Conservation (phyloP, 2,113 vertebrate species). For the Thunnus maccoyii region DNA sequence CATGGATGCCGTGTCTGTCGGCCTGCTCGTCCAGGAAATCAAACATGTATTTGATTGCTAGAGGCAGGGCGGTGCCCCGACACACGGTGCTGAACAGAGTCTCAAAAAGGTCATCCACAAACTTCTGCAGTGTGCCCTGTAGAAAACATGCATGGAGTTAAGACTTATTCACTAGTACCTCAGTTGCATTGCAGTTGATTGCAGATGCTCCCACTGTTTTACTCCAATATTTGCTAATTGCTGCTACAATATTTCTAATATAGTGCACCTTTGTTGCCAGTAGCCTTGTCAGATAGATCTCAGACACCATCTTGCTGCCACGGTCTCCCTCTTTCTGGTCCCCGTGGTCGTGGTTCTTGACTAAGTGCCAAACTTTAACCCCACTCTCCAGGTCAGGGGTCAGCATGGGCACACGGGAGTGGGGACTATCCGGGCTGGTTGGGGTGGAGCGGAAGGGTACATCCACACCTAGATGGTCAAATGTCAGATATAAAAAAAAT, state of each 20-base stretch:
- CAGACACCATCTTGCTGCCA: constrained; percentile 97
- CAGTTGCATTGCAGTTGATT: too few relatives aligned
- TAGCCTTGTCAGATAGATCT: constrained; percentile 95
- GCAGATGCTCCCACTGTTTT: too few relatives aligned
- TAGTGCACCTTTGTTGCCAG: constrained; percentile 93
- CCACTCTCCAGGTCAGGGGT: constrained; percentile 96
- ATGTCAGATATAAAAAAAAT: constrained; percentile 1
- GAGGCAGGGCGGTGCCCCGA: constrained; percentile 92
- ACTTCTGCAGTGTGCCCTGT: constrained; percentile 96
- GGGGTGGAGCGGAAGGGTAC: constrained; percentile 92
- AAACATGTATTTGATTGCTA: constrained; percentile 98
- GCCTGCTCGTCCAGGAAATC: constrained; percentile 98
- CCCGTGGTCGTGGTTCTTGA: constrained; percentile 96
- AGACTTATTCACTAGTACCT: neutral
- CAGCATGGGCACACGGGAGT: constrained; percentile 95
- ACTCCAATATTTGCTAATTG: too few relatives aligned
- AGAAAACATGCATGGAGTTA: neutral
- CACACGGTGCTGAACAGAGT: constrained; percentile 97
- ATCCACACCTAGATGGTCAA: constrained; percentile 74
- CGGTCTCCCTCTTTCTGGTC: constrained; percentile 97
- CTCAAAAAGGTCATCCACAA: constrained; percentile 97
- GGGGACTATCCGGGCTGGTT: constrained; percentile 94
- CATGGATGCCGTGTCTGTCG: constrained; percentile 92
- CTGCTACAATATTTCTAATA: neutral
- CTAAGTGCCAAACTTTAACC: constrained; percentile 95